These are phyloP conservation scores for Phocides pigmalion DNA, from an alignment of 1,140 invertebrate species.

Conservation along the genomic window DNA sequence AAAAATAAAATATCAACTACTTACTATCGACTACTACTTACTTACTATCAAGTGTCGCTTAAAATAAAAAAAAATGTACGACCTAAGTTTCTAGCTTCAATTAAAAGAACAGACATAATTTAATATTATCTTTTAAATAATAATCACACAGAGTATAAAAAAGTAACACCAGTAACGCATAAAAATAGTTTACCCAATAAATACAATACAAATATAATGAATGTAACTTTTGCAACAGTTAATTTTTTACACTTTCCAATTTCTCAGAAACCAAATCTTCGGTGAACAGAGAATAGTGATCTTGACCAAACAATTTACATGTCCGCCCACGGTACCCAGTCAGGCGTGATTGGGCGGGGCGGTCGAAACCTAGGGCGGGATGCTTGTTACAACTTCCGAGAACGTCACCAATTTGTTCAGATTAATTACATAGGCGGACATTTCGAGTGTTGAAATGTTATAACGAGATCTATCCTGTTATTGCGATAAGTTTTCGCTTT, in stretches of 20 bases:
- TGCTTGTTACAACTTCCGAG: constrained; percentile 34
- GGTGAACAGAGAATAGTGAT: constrained; percentile 39
- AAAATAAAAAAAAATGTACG: no score
- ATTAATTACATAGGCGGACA: constrained; percentile 56
- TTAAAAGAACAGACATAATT: no score
- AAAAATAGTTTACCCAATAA: constrained; percentile 1
- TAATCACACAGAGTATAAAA: no score
- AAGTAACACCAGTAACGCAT: no score
- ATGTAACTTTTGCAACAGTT: not conserved
- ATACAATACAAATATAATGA: not conserved
- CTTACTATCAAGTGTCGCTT: no score
- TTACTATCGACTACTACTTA: no score
- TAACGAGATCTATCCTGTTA: not conserved
- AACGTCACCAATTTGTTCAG: constrained; percentile 51
- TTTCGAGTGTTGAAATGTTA: constrained; percentile 26
- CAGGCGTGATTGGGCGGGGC: constrained; percentile 64
- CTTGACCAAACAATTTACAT: constrained; percentile 63
- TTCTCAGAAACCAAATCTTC: not conserved
- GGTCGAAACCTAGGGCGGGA: constrained; percentile 52
- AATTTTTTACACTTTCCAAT: not conserved
- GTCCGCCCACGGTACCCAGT: constrained; percentile 39
- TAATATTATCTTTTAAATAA: no score
- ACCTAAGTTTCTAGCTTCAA: no score
- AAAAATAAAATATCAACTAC: no score
- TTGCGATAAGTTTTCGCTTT: not conserved